These are phyloP conservation scores for Drosophila emarginata DNA, from an alignment of 2,888 invertebrate species.

Conservation along the genomic window DNA sequence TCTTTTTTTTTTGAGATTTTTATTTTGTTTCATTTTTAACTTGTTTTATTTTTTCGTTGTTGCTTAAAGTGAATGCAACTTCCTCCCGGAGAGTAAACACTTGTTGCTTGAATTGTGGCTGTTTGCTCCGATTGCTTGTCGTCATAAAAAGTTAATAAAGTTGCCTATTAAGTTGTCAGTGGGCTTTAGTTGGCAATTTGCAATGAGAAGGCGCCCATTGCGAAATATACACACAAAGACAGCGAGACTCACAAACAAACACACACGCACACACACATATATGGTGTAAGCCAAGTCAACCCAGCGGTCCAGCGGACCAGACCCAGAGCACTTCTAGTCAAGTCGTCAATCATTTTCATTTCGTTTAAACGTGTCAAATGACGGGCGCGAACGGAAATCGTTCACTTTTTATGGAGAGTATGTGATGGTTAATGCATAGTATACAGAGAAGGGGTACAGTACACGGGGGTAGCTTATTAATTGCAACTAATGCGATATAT, in stretches of 20 bases:
- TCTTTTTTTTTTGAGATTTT: slow-evolving; percentile 4
- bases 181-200: slow-evolving; percentile 51
- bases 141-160: slow-evolving; percentile 51
- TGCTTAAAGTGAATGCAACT: slow-evolving; percentile 47
- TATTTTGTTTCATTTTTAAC: slow-evolving; percentile 9
- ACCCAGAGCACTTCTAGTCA: slow-evolving; percentile 26
- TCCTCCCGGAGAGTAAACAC: slow-evolving; percentile 50
- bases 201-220: slow-evolving; percentile 42
- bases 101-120: slow-evolving; percentile 9
- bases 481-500: slow-evolving; percentile 45
- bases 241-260: no score
- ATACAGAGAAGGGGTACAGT: slow-evolving; percentile 6
- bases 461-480: slow-evolving; percentile 36
- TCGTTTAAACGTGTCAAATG: slow-evolving; percentile 67
- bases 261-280: slow-evolving; percentile 11
- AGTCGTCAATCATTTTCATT: slow-evolving; percentile 68
- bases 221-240: slow-evolving; percentile 34
- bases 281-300: slow-evolving; percentile 2
- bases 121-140: slow-evolving; percentile 22
- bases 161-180: slow-evolving; percentile 69
- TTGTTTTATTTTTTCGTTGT: not conserved
- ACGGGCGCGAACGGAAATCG: slow-evolving; percentile 65
- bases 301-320: slow-evolving; percentile 23
- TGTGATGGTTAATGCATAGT: slow-evolving; percentile 19
- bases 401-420: slow-evolving; percentile 48